Evolutionary conservation across 1,140 invertebrate genomes (phyloP).

Genomic region (Mya arenaria): DNA sequence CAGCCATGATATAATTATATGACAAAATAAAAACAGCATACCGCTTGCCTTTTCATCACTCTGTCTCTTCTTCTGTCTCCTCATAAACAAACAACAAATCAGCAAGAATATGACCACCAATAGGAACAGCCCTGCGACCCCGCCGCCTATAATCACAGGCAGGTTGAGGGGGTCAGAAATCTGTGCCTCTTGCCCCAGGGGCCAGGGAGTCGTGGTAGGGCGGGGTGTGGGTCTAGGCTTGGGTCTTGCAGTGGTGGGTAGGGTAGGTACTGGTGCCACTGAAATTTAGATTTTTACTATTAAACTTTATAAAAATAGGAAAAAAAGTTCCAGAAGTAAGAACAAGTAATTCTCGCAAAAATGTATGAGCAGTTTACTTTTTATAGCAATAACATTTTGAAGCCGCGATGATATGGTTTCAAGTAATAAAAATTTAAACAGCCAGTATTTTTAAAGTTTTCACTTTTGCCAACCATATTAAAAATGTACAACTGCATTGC

Average conservation of each 20-base stretch:
- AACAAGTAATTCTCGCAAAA: too few relatives aligned
- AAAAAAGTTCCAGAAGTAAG: neutral
- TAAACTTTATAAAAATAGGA: neutral
- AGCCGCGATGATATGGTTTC: too few relatives aligned
- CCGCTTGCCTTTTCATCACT: slow-evolving; percentile 45
- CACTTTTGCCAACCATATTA: too few relatives aligned
- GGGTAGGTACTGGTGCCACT: slow-evolving; percentile 10
- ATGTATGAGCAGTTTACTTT: too few relatives aligned
- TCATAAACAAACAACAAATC: slow-evolving; percentile 30
- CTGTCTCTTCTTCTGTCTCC: neutral
- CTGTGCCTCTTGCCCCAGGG: neutral
- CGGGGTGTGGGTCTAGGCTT: neutral
- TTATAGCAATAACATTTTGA: too few relatives aligned
- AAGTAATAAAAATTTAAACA: too few relatives aligned
- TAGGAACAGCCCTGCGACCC: slow-evolving; percentile 32
- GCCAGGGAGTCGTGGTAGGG: neutral
- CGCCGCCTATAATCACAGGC: slow-evolving; percentile 45
- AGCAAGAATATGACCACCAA: slow-evolving; percentile 26
- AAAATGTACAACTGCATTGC: too few relatives aligned
- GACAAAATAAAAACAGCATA: too few relatives aligned
- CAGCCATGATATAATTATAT: too few relatives aligned
- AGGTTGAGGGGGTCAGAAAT: neutral
- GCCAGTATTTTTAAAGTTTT: too few relatives aligned
- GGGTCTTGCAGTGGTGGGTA: neutral
- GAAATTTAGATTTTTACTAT: neutral